phyloP scores from a whole-genome alignment of 2,113 vertebrate genomes.

The Atlantisia rogersi region DNA sequence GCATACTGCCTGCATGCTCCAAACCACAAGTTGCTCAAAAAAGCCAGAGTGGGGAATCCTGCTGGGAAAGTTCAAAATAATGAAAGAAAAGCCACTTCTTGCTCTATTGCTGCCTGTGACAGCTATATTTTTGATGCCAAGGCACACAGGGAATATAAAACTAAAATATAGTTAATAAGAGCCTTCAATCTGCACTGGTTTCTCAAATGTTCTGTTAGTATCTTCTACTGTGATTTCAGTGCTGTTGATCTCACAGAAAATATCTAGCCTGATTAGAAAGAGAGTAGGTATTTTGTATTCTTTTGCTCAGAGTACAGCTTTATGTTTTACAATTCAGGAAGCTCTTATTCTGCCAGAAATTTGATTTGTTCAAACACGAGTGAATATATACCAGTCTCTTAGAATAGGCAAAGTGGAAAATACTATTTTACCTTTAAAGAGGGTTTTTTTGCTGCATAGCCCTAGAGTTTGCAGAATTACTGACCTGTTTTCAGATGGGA shows the following conservation, averaged over 20 bases:
- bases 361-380: background rate
- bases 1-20: slow-evolving; percentile 42
- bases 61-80: slow-evolving; percentile 69
- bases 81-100: slow-evolving; percentile 54
- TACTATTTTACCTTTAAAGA: background rate
- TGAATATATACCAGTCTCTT: background rate
- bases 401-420: background rate
- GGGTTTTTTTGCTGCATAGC: background rate
- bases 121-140: slow-evolving; percentile 39
- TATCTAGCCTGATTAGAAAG: background rate
- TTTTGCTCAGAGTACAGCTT: background rate
- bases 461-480: background rate
- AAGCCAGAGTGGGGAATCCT: slow-evolving; percentile 53
- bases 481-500: too few relatives aligned
- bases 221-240: background rate
- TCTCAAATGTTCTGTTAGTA: background rate
- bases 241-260: background rate
- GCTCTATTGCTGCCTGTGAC: slow-evolving; percentile 19
- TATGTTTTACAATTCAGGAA: background rate
- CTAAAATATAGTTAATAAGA: slow-evolving; percentile 30
- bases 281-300: background rate
- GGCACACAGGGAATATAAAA: slow-evolving; percentile 4
- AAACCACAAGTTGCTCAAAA: slow-evolving; percentile 73
- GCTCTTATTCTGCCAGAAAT: background rate
- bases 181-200: slow-evolving; percentile 11